These are phyloP conservation scores for Chloropsis cyanopogon DNA, from an alignment of 2,113 vertebrate genomes.

Conservation along the genomic window DNA sequence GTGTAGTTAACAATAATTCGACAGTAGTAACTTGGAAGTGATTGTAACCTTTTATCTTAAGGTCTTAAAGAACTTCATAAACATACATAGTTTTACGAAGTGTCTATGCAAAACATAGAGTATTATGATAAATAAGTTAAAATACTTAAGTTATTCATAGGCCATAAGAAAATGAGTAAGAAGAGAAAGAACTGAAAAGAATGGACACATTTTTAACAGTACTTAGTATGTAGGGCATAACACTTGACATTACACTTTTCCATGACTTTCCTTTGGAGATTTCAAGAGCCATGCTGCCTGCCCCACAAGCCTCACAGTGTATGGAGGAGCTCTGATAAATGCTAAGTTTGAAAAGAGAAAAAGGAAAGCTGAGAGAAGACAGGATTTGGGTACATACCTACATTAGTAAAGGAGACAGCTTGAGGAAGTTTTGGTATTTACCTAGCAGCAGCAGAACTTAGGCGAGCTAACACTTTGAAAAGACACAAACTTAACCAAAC, in stretches of 20 bases:
- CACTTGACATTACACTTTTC: not conserved
- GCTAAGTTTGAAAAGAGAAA: not conserved
- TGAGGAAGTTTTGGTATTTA: not conserved
- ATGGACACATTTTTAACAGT: not conserved
- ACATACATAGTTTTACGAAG: not conserved
- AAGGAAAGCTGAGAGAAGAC: not conserved
- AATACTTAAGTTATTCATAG: not conserved
- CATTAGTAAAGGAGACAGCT: not conserved
- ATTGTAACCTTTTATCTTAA: not conserved
- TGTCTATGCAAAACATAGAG: not conserved
- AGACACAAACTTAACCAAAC: not conserved
- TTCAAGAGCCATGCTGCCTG: not conserved
- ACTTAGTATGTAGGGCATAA: not conserved
- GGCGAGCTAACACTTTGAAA: fast-evolving
- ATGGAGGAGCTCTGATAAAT: not conserved
- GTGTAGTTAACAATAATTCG: not conserved
- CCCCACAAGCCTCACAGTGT: not conserved
- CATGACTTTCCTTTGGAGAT: not conserved
- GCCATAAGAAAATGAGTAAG: not conserved
- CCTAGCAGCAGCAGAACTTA: not conserved
- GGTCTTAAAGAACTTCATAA: not conserved
- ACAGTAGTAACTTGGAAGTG: not conserved
- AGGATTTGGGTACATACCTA: not conserved
- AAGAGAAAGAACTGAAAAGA: not conserved
- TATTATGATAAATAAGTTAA: not conserved